Conservation (phyloP, 2,888 invertebrate genomes). For the Andrena camellia region DNA sequence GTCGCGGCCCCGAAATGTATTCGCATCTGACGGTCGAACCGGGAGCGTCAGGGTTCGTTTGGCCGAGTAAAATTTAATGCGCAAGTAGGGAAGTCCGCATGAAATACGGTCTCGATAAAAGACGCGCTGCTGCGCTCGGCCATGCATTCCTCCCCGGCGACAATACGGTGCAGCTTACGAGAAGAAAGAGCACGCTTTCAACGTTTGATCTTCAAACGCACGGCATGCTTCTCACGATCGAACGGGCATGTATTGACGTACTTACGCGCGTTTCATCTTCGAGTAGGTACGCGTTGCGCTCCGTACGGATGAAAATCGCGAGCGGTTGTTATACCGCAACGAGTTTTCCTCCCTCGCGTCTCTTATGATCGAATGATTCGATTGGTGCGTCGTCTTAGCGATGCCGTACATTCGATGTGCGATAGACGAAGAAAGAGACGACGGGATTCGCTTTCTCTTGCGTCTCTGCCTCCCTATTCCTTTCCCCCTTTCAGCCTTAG, state of each 20-base stretch:
- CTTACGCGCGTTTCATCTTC: constrained; percentile 9
- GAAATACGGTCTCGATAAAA: constrained; percentile 41
- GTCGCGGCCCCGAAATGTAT: neutral
- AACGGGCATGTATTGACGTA: constrained; percentile 36
- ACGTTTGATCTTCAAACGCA: constrained; percentile 69
- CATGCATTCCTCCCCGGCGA: constrained; percentile 59
- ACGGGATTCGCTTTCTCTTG: constrained; percentile 7
- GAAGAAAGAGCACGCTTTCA: constrained; percentile 63
- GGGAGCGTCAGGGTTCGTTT: neutral
- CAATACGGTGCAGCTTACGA: constrained; percentile 51
- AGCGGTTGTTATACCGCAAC: neutral
- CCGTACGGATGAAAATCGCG: constrained; percentile 7
- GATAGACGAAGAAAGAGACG: neutral
- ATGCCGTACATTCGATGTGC: neutral
- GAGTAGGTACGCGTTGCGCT: neutral
- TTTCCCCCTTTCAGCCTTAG: neutral
- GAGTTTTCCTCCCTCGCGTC: constrained; percentile 32
- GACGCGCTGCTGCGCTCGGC: constrained; percentile 52
- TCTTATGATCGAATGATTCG: constrained; percentile 18
- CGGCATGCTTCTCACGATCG: constrained; percentile 19
- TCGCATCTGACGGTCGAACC: neutral
- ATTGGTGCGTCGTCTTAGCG: constrained; percentile 20
- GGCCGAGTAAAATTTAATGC: constrained; percentile 25
- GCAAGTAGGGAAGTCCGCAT: constrained; percentile 48
- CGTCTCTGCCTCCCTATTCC: constrained; percentile 4